Evolutionary conservation across 2,113 vertebrate species (phyloP).

Genomic region (Xyrauchen texanus): DNA sequence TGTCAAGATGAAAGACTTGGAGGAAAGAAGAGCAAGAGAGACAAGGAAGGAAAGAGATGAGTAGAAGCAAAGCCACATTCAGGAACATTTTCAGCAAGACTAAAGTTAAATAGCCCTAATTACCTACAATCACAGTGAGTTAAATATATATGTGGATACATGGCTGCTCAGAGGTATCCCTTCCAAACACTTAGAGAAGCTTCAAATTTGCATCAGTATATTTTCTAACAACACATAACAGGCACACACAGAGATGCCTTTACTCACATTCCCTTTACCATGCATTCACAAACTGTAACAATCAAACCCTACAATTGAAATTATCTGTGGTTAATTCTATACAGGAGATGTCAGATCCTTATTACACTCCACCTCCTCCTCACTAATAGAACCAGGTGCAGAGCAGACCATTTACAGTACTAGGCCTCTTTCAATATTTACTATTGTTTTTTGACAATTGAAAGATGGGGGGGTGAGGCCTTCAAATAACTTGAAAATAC

Average conservation of each 20-base stretch:
- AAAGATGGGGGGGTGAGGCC: neutral
- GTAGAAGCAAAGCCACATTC: constrained; percentile 41
- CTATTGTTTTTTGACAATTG: neutral
- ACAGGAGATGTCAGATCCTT: neutral
- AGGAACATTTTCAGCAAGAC: constrained; percentile 45
- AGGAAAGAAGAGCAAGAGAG: constrained; percentile 2
- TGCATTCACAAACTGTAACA: constrained; percentile 13
- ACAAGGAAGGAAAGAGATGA: constrained; percentile 6
- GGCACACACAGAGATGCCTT: constrained; percentile 7
- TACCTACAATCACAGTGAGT: constrained; percentile 51
- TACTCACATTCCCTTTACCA: neutral
- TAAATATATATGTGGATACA: constrained; percentile 47
- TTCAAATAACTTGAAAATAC: neutral
- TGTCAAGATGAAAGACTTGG: constrained; percentile 4
- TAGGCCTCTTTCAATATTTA: constrained; percentile 24
- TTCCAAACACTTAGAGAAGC: constrained; percentile 36
- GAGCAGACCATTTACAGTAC: constrained; percentile 4
- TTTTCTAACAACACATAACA: constrained; percentile 14
- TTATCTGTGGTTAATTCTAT: constrained; percentile 26
- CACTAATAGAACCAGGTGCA: constrained; percentile 5
- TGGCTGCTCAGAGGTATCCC: constrained; percentile 32
- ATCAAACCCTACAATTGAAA: neutral
- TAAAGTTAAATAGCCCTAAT: constrained; percentile 46
- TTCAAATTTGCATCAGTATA: constrained; percentile 18
- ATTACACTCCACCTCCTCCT: neutral